phyloP scores from a whole-genome alignment of 35 echinoderm and acorn worm species.

The Anneissia japonica region DNA sequence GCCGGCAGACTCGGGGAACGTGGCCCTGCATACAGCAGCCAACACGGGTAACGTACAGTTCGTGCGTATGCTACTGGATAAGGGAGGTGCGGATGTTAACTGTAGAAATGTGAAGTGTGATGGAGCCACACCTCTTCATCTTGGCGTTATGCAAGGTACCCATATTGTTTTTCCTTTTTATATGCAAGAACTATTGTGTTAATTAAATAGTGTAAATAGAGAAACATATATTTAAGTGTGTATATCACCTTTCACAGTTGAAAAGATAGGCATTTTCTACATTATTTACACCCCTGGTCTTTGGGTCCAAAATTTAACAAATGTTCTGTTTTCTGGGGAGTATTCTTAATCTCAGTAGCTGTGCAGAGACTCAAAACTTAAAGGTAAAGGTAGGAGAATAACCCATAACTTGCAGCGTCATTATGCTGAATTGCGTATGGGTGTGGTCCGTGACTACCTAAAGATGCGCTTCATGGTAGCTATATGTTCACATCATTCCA shows the following conservation, averaged over 20 bases:
- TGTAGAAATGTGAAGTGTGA: constrained; percentile 69
- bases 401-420: too few relatives aligned
- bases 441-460: too few relatives aligned
- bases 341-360: too few relatives aligned
- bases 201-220: not conserved
- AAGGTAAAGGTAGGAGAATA: too few relatives aligned
- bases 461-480: too few relatives aligned
- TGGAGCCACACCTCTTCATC: constrained; percentile 81
- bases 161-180: not conserved
- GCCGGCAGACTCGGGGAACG: constrained; percentile 85
- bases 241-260: too few relatives aligned
- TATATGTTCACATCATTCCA: too few relatives aligned
- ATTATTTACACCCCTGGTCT: not conserved
- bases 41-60: constrained; percentile 60
- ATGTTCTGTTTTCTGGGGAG: too few relatives aligned
- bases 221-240: not conserved
- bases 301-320: too few relatives aligned
- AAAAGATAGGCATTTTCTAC: not conserved
- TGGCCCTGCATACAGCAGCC: constrained; percentile 74
- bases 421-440: too few relatives aligned
- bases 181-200: too few relatives aligned
- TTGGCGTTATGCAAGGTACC: constrained; percentile 96
- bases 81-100: constrained; percentile 57
- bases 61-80: constrained; percentile 47
- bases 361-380: too few relatives aligned